phyloP scores from a whole-genome alignment of 2,113 vertebrate species.

The Gymnobelideus leadbeateri region DNA sequence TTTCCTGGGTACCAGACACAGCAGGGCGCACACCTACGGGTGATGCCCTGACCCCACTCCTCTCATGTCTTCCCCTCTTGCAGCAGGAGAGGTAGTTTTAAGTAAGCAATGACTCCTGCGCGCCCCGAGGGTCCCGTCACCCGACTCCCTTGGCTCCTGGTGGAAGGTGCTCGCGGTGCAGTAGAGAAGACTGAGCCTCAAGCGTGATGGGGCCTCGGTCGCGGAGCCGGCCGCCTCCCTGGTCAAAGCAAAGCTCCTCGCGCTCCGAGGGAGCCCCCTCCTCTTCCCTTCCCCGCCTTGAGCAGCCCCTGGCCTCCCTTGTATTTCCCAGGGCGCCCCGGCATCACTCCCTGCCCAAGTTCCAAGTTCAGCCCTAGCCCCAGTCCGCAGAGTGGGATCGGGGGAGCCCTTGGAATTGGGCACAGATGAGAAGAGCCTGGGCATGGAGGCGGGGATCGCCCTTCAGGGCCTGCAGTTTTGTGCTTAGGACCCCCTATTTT shows the following conservation, averaged over 20 bases:
- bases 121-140: neutral
- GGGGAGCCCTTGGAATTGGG: neutral
- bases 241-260: neutral
- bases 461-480: too few relatives aligned
- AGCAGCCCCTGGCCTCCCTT: neutral
- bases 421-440: too few relatives aligned
- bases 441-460: too few relatives aligned
- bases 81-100: neutral
- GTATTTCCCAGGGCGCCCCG: neutral
- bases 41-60: neutral
- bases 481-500: neutral
- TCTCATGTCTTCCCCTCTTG: neutral
- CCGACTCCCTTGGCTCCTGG: neutral
- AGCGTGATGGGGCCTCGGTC: too few relatives aligned
- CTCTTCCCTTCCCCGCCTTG: neutral
- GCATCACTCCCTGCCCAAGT: neutral
- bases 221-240: too few relatives aligned
- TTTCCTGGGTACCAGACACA: neutral
- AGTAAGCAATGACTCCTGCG: neutral
- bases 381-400: neutral
- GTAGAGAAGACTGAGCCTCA: too few relatives aligned
- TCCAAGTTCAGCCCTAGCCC: neutral
- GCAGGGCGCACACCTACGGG: neutral
- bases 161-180: neutral
- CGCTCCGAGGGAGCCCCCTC: neutral